Conservation (phyloP, 2,797 vertebrate genomes). For the Falco naumanni region DNA sequence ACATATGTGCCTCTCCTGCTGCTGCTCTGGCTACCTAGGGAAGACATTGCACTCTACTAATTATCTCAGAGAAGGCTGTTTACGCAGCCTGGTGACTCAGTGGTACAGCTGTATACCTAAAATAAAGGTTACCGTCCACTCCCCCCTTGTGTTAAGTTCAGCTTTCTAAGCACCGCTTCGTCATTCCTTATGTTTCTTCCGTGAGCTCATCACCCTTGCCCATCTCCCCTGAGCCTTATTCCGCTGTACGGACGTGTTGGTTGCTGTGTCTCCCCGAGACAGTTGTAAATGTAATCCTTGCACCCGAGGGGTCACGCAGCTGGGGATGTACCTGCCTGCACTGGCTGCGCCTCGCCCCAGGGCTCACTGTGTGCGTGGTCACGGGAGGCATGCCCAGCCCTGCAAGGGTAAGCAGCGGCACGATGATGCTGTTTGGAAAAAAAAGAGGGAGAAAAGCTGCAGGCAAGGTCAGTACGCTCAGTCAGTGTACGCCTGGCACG, state of each 20-base stretch:
- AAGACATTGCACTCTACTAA: not conserved
- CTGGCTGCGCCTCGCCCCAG: not conserved
- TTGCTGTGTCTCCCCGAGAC: not conserved
- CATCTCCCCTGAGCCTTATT: not conserved
- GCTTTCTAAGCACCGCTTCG: not conserved
- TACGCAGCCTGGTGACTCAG: not conserved
- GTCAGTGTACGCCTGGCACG: not conserved
- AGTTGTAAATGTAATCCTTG: not conserved
- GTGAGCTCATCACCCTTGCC: not conserved
- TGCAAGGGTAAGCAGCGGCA: not conserved
- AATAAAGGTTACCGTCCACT: not conserved
- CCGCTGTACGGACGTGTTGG: not conserved
- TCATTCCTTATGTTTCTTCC: not conserved
- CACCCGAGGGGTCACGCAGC: not conserved
- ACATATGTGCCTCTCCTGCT: fast-evolving
- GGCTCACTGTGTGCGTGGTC: fast-evolving
- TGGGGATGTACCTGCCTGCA: not conserved
- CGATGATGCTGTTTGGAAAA: not conserved
- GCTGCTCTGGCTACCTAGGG: not conserved
- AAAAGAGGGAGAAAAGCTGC: not conserved
- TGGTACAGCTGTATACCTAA: not conserved
- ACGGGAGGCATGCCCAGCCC: not conserved
- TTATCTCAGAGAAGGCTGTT: not conserved
- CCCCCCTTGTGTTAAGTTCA: not conserved
- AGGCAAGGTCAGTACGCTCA: not conserved